Percentiles rank a stretch among this genome's conserved stretches.
Conservation (phyloP, 2,797 vertebrate species). For the Sebastes iracundus region DNA sequence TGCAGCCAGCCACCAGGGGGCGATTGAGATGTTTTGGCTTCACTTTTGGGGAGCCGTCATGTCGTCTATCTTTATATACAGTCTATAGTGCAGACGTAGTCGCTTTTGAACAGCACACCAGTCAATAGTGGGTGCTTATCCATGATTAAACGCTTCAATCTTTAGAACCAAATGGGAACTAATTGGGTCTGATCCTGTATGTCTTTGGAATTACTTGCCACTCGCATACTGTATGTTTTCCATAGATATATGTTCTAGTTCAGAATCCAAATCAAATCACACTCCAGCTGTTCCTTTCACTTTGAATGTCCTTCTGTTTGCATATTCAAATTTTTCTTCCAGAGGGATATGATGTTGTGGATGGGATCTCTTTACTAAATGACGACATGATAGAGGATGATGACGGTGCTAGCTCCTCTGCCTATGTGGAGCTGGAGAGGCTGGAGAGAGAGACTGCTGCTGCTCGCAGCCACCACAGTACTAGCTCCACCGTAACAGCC, state of each 20-base stretch:
- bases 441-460: slow-evolving; percentile 84
- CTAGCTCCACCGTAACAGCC: slow-evolving; percentile 87
- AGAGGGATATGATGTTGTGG: slow-evolving; percentile 89
- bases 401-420: slow-evolving; percentile 86
- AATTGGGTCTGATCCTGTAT: not conserved
- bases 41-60: no score
- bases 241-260: slow-evolving; percentile 74
- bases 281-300: slow-evolving; percentile 83
- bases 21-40: no score
- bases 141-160: not conserved
- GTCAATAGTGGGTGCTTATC: not conserved
- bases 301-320: slow-evolving; percentile 82
- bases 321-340: slow-evolving; percentile 86
- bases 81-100: not conserved
- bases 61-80: no score
- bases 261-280: slow-evolving; percentile 59
- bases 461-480: slow-evolving; percentile 87
- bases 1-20: no score
- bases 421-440: slow-evolving; percentile 86
- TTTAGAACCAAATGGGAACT: not conserved
- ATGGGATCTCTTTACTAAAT: slow-evolving; percentile 87
- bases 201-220: slow-evolving; percentile 36
- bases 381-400: slow-evolving; percentile 89
- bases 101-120: not conserved
- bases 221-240: slow-evolving; percentile 82